A percentile compares a stretch with the other conserved stretches of the same genome.
Evolutionary conservation across 35 echinoderm and acorn worm genomes (phyloP).

Genomic region (Anneissia japonica): DNA sequence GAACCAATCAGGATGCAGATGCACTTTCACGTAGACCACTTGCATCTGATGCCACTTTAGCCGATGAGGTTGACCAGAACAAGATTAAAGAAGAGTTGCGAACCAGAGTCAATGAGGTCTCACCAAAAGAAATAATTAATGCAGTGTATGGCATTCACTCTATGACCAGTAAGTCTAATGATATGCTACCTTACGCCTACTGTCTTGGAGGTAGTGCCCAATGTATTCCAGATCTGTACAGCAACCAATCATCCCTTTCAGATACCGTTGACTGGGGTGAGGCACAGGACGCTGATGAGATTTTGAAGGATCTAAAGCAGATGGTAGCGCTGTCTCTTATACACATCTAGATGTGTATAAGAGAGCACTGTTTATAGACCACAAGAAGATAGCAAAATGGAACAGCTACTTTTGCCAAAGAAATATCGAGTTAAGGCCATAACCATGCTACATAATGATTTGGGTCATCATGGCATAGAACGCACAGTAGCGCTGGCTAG

Average conservation of each 20-base stretch:
- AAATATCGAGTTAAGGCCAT: constrained; percentile 15
- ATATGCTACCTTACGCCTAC: neutral
- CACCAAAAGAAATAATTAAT: neutral
- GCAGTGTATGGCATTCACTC: neutral
- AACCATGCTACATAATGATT: constrained; percentile 23
- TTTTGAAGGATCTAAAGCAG: neutral
- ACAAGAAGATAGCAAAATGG: too few species aligned
- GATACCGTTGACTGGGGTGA: neutral
- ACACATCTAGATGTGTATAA: too few species aligned
- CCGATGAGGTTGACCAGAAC: neutral
- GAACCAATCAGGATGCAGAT: neutral
- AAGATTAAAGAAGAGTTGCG: neutral
- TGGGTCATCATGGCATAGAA: constrained; percentile 43
- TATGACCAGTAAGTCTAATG: neutral
- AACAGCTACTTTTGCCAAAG: too few species aligned
- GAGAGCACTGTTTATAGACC: too few species aligned
- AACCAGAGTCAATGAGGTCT: neutral
- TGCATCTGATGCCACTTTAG: neutral
- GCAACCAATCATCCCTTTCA: neutral
- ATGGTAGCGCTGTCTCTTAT: neutral
- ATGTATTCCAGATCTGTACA: neutral
- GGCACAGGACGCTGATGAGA: neutral
- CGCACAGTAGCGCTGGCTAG: constrained; percentile 21
- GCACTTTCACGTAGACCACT: neutral
- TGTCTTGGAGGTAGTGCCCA: neutral